A percentile compares a stretch with the other conserved stretches of the same genome.
Evolutionary conservation across 2,797 vertebrate species (phyloP).

Genomic region (Onychomys torridus): DNA sequence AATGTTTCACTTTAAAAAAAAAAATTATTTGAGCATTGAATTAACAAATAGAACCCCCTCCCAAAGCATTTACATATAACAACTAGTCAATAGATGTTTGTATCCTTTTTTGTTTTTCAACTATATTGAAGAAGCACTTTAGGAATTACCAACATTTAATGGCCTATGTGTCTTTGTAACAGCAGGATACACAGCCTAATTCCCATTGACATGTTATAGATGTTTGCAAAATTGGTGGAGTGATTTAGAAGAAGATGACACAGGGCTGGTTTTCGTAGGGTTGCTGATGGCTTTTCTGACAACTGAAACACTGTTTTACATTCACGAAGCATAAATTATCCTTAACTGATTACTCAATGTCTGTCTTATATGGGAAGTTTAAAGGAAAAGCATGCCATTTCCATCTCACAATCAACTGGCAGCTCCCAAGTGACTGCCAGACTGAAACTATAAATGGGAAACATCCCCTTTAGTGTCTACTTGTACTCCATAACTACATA

Average conservation of each 20-base stretch:
- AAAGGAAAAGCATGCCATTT: background rate
- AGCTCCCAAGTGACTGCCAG: background rate
- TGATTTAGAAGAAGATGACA: slow-evolving; percentile 29
- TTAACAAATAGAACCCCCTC: background rate
- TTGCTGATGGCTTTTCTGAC: background rate
- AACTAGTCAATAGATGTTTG: background rate
- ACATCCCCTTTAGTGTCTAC: background rate
- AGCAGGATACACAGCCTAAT: background rate
- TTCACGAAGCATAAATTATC: background rate
- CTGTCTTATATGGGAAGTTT: background rate
- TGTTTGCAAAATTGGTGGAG: slow-evolving; percentile 24
- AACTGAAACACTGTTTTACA: slow-evolving; percentile 5
- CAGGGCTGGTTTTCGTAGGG: background rate
- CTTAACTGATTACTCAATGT: background rate
- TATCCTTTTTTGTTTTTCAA: background rate
- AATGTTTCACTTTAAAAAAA: background rate
- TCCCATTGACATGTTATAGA: background rate
- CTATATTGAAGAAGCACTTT: slow-evolving; percentile 21
- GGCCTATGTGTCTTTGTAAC: background rate
- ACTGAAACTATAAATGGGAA: background rate
- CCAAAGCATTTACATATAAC: background rate
- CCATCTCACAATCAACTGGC: background rate
- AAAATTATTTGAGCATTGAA: slow-evolving; percentile 41
- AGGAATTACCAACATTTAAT: slow-evolving; percentile 31
- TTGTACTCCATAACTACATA: background rate